Evolutionary conservation across 2,113 vertebrate species (phyloP).

Genomic region (Rhagologus leucostigma): DNA sequence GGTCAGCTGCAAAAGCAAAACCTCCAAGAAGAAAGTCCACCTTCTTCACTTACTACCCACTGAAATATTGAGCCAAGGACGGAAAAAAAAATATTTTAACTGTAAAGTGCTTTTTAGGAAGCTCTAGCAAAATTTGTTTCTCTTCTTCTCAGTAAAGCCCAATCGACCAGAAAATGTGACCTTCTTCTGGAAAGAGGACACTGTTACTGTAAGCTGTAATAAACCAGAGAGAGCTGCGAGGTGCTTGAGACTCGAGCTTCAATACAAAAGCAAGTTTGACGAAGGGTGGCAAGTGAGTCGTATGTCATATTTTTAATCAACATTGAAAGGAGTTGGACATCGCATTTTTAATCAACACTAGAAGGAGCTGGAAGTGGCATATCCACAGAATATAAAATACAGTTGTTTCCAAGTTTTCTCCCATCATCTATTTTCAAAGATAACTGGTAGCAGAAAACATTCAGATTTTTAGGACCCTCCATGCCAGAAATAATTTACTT

Average conservation of each 20-base stretch:
- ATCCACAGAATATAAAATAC: background rate
- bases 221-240: background rate
- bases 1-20: background rate
- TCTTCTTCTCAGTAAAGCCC: conserved; percentile 58
- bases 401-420: background rate
- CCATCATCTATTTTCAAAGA: background rate
- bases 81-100: background rate
- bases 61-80: background rate
- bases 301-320: background rate
- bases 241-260: conserved; percentile 55
- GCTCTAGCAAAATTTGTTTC: background rate
- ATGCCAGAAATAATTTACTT: background rate
- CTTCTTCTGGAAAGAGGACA: conserved; percentile 45
- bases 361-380: background rate
- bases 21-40: background rate
- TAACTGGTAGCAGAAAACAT: background rate
- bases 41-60: background rate
- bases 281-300: conserved; percentile 61
- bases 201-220: conserved; percentile 21
- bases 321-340: background rate
- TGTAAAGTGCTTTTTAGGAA: background rate
- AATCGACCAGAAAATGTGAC: conserved; percentile 17
- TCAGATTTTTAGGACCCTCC: background rate
- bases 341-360: background rate
- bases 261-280: conserved; percentile 55